Evolutionary conservation across 2,797 vertebrate genomes (phyloP).

Genomic region (Muraenolepis orangiensis): DNA sequence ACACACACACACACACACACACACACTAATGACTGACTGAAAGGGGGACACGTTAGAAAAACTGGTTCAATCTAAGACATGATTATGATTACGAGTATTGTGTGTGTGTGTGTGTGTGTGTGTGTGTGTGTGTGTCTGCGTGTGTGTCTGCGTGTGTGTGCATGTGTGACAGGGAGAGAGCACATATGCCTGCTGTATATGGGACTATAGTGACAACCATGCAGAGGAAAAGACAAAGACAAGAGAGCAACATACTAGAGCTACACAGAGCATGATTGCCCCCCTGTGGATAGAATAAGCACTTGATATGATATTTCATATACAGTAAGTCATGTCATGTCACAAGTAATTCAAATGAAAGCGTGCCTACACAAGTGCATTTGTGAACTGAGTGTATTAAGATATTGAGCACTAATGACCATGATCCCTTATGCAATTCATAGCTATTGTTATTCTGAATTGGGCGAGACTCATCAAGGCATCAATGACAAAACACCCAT

Average conservation of each 20-base stretch:
- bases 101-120: background rate
- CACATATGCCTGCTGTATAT: background rate
- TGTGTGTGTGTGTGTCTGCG: no score
- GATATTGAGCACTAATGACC: background rate
- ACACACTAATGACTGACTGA: background rate
- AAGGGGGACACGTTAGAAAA: no score
- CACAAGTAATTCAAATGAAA: background rate
- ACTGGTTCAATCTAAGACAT: no score
- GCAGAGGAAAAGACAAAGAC: slow-evolving; percentile 7
- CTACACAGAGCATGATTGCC: slow-evolving; percentile 53
- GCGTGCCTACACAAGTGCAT: background rate
- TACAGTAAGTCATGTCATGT: no score
- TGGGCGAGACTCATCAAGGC: background rate
- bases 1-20: slow-evolving; percentile 15
- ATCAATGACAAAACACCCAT: background rate
- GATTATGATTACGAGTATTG: background rate
- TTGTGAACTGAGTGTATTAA: background rate
- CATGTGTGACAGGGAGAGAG: no score
- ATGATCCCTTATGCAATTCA: no score
- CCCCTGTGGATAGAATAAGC: slow-evolving; percentile 48
- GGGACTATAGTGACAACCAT: background rate
- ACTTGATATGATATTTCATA: background rate
- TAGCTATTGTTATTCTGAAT: no score
- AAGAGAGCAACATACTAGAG: no score
- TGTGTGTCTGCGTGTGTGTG: no score